Evolutionary conservation across 2,888 invertebrate species (phyloP).

Genomic region (Rugalucina vietnamica): DNA sequence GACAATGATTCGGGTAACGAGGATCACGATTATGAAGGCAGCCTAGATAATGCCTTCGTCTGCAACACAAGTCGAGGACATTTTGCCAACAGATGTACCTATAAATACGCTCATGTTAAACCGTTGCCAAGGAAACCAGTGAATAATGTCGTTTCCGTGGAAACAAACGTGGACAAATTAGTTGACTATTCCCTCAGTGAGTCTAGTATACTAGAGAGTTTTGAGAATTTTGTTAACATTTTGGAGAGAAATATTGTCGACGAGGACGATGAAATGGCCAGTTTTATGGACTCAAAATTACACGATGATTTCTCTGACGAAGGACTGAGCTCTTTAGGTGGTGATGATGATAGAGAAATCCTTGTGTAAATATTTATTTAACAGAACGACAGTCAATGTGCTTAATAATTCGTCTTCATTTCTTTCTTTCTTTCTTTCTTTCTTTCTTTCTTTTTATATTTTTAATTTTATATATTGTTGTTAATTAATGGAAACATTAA

Average conservation of each 20-base stretch:
- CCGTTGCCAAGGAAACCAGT: slow-evolving; percentile 28
- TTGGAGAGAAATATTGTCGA: slow-evolving; percentile 26
- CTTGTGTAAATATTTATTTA: not conserved
- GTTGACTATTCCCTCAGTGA: slow-evolving; percentile 53
- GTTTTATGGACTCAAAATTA: slow-evolving; percentile 58
- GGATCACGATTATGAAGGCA: slow-evolving; percentile 12
- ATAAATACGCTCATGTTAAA: not conserved
- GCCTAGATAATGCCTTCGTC: slow-evolving; percentile 52
- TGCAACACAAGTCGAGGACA: not conserved
- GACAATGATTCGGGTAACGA: slow-evolving; percentile 60
- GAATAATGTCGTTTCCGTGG: slow-evolving; percentile 26
- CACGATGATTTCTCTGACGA: slow-evolving; percentile 56
- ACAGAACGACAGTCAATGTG: too few species aligned
- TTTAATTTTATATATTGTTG: too few species aligned
- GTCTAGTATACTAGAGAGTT: not conserved
- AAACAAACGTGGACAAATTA: not conserved
- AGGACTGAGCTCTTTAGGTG: slow-evolving; percentile 58
- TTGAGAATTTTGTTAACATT: not conserved
- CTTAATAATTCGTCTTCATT: too few species aligned
- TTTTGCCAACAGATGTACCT: not conserved
- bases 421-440: too few species aligned
- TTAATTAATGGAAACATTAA: too few species aligned
- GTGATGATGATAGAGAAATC: slow-evolving; percentile 50
- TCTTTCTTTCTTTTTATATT: too few species aligned
- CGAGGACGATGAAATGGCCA: slow-evolving; percentile 60